Evolutionary conservation across 2,113 vertebrate genomes (phyloP).

Genomic region (Barnardius zonarius): DNA sequence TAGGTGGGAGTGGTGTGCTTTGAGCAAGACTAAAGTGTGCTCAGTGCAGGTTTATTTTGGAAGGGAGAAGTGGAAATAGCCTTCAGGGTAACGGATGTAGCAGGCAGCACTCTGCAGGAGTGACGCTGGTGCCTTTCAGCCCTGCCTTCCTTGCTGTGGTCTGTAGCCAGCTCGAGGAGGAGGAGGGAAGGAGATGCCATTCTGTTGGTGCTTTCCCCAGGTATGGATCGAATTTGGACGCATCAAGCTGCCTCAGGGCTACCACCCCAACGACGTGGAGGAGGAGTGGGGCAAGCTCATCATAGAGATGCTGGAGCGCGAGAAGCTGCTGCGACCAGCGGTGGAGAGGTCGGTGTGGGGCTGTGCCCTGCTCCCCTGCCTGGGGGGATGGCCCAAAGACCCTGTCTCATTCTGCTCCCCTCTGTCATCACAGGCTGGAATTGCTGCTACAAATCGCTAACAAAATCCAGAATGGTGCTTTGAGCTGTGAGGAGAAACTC

Average conservation of each 20-base stretch:
- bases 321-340: slow-evolving; percentile 90
- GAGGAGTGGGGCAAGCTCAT: slow-evolving; percentile 99
- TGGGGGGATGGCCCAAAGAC: neutral
- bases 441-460: slow-evolving; percentile 94
- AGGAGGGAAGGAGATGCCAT: neutral
- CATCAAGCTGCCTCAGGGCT: slow-evolving; percentile 90
- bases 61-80: neutral
- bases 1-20: neutral
- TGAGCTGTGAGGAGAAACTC: slow-evolving; percentile 97
- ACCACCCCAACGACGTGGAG: slow-evolving; percentile 94
- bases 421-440: slow-evolving; percentile 80
- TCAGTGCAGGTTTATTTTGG: neutral
- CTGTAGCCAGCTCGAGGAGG: accelerated
- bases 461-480: slow-evolving; percentile 94
- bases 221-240: slow-evolving; percentile 98
- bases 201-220: slow-evolving; percentile 55
- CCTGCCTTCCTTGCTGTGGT: neutral
- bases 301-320: slow-evolving; percentile 95
- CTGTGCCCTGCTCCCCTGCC: neutral
- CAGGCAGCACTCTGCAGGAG: accelerated
- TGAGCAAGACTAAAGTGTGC: neutral
- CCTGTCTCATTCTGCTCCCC: neutral
- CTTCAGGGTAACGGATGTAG: neutral
- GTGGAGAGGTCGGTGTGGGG: slow-evolving; percentile 84
- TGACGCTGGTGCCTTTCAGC: neutral